A percentile compares a stretch with the other conserved stretches of the same genome.
These are phyloP conservation scores for Takifugu flavidus DNA, from an alignment of 2,113 vertebrate species.

Conservation along the genomic window DNA sequence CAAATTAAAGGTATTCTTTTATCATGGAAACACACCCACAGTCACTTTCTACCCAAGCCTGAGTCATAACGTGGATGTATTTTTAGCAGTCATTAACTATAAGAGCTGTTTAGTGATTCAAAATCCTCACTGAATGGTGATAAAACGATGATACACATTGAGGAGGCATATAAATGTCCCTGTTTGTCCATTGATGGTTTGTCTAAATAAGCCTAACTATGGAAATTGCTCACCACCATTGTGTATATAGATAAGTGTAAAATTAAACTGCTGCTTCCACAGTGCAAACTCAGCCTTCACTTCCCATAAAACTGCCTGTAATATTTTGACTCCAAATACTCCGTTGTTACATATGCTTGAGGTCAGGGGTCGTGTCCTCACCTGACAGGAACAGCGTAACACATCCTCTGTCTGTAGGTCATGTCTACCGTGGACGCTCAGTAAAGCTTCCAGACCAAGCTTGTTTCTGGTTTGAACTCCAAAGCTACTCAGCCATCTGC, in stretches of 20 bases:
- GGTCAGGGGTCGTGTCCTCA: constrained; percentile 14
- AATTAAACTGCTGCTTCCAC: too few relatives aligned
- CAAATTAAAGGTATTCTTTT: background rate
- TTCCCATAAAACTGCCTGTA: background rate
- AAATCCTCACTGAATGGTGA: constrained; percentile 33
- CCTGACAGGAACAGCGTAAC: constrained; percentile 23
- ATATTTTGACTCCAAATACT: background rate
- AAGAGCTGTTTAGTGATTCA: constrained; percentile 44
- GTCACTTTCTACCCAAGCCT: constrained; percentile 14
- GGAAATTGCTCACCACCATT: too few relatives aligned
- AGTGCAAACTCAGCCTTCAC: too few relatives aligned
- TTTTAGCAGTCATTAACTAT: constrained; percentile 47
- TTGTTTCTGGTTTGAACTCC: constrained; percentile 34
- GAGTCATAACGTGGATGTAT: constrained; percentile 32
- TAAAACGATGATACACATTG: constrained; percentile 2
- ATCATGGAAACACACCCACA: background rate
- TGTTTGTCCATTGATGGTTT: background rate
- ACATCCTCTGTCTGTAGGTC: constrained; percentile 8
- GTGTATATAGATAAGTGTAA: too few relatives aligned
- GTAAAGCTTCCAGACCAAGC: constrained; percentile 18
- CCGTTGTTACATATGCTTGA: background rate
- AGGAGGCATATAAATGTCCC: constrained; percentile 8
- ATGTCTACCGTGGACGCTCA: constrained; percentile 6
- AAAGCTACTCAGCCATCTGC: constrained; percentile 22
- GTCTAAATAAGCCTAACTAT: background rate